Base-by-base conservation (phyloP, 2,888 invertebrate genomes). In the Phytoseiulus persimilis region DNA sequence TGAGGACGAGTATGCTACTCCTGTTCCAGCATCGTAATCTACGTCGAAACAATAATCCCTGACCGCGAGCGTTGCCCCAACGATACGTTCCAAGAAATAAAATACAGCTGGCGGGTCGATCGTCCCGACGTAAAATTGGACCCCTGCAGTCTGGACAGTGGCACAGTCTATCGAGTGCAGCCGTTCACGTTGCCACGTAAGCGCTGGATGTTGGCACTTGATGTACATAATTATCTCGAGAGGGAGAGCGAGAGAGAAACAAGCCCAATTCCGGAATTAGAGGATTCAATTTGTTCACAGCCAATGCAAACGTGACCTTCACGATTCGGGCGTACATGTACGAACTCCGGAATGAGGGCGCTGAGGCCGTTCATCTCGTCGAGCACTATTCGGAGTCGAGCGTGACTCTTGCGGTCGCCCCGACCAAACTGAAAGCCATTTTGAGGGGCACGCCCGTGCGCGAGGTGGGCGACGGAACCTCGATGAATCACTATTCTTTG, bases 251-350 rank as follows among this genome's bases (percentile, higher is more conserved):
- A 46, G 46, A 9, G 31, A 83, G 32, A 83, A 11, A 83, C 23
- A 6, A 84, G 23, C n/a, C 28, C 84, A 31, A 84, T 32, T 84
- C 23, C 31, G 18, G n/a, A 84, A 33, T 84, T 84, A 14, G 2
- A 33, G 14, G 14, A 2, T n/a, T 33, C 14, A 0, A 11, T 33
- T 33, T 23, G 6, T 31, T n/a, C 33, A 18, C 33, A 84, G 84
- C 87, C 33, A 87, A 87, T 31, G 87, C 87, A 2, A 87, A 87
- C 32, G 87, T 87, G n/a, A 87, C 87, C 33, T 87, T 87, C 32
- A 87, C 87, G 18, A 32, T 87, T 6, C 87, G 87, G 23, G 87
- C 87, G 87, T 87, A 87, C 87, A 32, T 87, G 87, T 87, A 87
- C 87, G 87, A 87, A 31, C 28, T 87, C 18, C 32, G 31, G 11